These are phyloP conservation scores for Microplitis manilae DNA, from an alignment of 2,888 invertebrate species.

Conservation along the genomic window DNA sequence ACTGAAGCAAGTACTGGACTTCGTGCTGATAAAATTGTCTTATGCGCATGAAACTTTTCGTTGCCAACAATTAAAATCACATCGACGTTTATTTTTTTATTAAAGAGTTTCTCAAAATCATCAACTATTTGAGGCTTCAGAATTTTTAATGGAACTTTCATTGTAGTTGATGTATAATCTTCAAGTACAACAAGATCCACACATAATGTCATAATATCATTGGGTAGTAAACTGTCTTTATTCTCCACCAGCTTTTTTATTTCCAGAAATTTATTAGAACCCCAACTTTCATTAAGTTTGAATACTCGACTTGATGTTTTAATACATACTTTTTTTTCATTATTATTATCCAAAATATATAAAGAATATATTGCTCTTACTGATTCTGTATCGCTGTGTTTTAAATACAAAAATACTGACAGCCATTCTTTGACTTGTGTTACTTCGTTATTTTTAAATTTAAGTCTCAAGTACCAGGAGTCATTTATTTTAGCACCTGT, in stretches of 20 bases:
- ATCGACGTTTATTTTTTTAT: conserved; percentile 7
- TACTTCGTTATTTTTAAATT: neutral
- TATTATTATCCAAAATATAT: neutral
- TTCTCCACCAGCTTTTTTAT: neutral
- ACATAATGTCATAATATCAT: conserved; percentile 1
- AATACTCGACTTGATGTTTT: neutral
- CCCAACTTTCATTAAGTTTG: neutral
- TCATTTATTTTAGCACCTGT: neutral
- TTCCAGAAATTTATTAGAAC: conserved; percentile 10
- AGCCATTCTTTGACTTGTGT: neutral
- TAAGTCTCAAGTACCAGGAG: neutral
- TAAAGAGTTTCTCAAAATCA: conserved; percentile 12
- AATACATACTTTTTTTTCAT: neutral
- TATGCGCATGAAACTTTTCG: conserved; percentile 24
- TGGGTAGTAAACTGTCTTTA: neutral
- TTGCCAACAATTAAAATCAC: conserved; percentile 11
- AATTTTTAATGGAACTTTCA: neutral
- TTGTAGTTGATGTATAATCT: neutral
- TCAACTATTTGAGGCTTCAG: neutral
- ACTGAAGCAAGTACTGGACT: conserved; percentile 21
- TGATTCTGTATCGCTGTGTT: neutral
- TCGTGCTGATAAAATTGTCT: conserved; percentile 23
- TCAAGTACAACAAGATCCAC: neutral
- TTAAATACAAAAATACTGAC: neutral
- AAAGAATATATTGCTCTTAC: neutral